phyloP scores from a whole-genome alignment of 1,140 invertebrate species.

The Euura saliciscinereae region DNA sequence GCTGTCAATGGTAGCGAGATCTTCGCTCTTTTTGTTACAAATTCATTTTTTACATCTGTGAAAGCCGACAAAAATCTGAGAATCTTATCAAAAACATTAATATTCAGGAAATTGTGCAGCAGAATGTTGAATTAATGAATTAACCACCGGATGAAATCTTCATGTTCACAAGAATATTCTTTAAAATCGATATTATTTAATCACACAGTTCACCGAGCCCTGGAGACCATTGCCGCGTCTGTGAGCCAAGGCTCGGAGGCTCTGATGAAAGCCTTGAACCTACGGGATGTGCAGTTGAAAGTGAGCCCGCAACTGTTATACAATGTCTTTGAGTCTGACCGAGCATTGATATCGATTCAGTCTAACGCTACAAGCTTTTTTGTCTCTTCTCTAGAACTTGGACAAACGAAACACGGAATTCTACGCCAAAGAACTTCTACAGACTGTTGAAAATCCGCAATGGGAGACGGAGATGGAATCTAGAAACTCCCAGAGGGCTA shows the following conservation, averaged over 20 bases:
- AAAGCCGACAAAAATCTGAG: constrained; percentile 5
- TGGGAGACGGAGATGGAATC: constrained; percentile 34
- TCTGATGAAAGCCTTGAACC: constrained; percentile 58
- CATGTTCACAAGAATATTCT: too few species aligned
- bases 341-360: too few species aligned
- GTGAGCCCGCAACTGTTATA: constrained; percentile 23
- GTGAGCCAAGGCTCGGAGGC: constrained; percentile 50
- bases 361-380: not conserved
- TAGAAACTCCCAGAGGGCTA: constrained; percentile 42
- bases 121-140: too few species aligned
- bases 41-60: constrained; percentile 14
- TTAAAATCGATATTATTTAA: too few species aligned
- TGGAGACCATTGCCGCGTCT: constrained; percentile 58
- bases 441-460: constrained; percentile 33
- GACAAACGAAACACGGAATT: constrained; percentile 37
- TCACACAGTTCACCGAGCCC: constrained; percentile 54
- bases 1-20: constrained; percentile 67
- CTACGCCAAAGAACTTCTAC: constrained; percentile 41
- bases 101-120: constrained; percentile 24
- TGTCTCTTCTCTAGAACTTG: constrained; percentile 36
- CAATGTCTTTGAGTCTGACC: too few species aligned
- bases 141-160: too few species aligned
- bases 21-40: constrained; percentile 15
- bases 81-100: constrained; percentile 5
- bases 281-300: constrained; percentile 41